These are phyloP conservation scores for Ligdia adustata DNA, from an alignment of 2,888 invertebrate genomes.

Conservation along the genomic window DNA sequence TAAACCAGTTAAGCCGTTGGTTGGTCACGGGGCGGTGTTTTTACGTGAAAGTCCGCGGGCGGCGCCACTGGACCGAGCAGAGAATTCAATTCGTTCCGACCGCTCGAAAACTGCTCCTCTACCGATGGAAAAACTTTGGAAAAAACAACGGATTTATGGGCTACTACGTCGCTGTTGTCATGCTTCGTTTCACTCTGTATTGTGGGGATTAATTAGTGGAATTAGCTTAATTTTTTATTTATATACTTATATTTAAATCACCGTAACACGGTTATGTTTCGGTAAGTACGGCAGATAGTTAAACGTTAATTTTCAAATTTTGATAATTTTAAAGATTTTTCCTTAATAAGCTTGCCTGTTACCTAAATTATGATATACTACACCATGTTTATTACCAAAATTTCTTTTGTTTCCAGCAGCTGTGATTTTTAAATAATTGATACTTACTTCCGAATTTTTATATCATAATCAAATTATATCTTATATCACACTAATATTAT, in stretches of 20 bases:
- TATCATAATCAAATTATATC: too few species aligned
- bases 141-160: constrained; percentile 11
- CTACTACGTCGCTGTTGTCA: constrained; percentile 8
- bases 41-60: constrained; percentile 26
- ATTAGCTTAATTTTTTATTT: not conserved
- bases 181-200: constrained; percentile 1
- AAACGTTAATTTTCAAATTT: too few species aligned
- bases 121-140: constrained; percentile 27
- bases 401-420: too few species aligned
- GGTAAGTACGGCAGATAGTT: too few species aligned
- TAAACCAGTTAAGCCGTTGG: constrained; percentile 18
- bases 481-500: too few species aligned
- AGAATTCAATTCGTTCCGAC: constrained; percentile 39
- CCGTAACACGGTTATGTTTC: too few species aligned
- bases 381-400: too few species aligned
- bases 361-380: too few species aligned
- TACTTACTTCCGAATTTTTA: too few species aligned
- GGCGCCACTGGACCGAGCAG: constrained; percentile 22
- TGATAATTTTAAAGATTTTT: too few species aligned
- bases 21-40: constrained; percentile 24
- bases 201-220: not conserved
- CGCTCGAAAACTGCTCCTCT: constrained; percentile 28
- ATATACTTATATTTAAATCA: not conserved
- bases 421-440: too few species aligned
- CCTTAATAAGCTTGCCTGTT: too few species aligned